These are phyloP conservation scores for Catharus ustulatus DNA, from an alignment of 2,797 vertebrate genomes.

Conservation along the genomic window DNA sequence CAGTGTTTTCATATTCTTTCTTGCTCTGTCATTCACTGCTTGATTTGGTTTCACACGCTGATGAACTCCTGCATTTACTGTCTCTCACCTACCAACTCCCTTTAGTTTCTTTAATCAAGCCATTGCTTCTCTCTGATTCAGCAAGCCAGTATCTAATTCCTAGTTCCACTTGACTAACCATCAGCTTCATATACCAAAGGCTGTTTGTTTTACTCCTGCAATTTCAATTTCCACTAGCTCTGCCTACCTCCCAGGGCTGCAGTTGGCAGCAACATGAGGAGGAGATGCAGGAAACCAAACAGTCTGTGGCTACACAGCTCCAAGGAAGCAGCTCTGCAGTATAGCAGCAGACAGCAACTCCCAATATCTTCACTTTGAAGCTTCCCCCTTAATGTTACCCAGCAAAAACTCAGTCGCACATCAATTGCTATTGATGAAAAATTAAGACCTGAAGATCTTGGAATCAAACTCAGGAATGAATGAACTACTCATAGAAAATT, in stretches of 20 bases:
- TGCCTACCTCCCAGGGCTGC: background rate
- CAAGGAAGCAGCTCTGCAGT: background rate
- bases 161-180: background rate
- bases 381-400: background rate
- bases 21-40: rapidly evolving
- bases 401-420: background rate
- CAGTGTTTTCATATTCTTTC: background rate
- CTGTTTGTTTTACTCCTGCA: background rate
- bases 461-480: background rate
- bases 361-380: background rate
- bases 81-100: background rate
- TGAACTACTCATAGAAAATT: background rate
- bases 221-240: background rate
- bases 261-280: rapidly evolving
- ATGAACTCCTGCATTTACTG: background rate
- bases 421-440: background rate
- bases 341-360: background rate
- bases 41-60: background rate
- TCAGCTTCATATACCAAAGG: background rate
- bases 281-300: background rate
- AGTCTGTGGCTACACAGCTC: background rate
- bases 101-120: background rate
- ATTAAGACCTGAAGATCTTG: background rate
- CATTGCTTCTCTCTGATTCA: background rate
- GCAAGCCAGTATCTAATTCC: background rate